phyloP scores from a whole-genome alignment of 2,888 invertebrate species.

The Tachystola acroxantha region DNA sequence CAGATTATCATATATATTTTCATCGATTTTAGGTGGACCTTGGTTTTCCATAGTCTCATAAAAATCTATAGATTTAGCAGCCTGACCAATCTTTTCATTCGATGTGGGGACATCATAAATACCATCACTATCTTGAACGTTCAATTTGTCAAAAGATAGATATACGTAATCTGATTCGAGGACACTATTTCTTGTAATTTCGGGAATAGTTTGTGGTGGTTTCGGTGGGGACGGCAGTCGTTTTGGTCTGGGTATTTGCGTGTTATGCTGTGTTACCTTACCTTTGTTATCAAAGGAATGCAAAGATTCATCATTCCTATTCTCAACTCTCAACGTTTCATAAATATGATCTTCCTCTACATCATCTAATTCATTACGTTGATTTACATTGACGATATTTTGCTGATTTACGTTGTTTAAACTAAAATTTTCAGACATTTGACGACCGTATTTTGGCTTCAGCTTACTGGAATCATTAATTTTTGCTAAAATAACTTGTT shows the following conservation, averaged over 20 bases:
- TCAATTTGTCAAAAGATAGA: conserved; percentile 62
- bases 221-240: conserved; percentile 55
- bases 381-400: conserved; percentile 21
- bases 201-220: conserved; percentile 20
- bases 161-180: conserved; percentile 73
- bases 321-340: conserved; percentile 75
- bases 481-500: conserved; percentile 66
- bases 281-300: conserved; percentile 47
- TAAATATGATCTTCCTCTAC: conserved; percentile 79
- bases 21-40: conserved; percentile 28
- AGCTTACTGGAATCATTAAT: conserved; percentile 42
- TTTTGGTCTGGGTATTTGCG: conserved; percentile 43
- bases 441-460: conserved; percentile 55
- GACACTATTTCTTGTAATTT: conserved; percentile 43
- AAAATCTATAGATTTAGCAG: conserved; percentile 33
- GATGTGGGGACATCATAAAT: conserved; percentile 67
- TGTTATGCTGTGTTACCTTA: conserved; percentile 49
- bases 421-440: conserved; percentile 55
- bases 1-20: conserved; percentile 60
- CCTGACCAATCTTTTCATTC: conserved; percentile 43
- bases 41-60: conserved; percentile 59
- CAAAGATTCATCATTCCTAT: conserved; percentile 41
- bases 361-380: conserved; percentile 34
- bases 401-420: conserved; percentile 27
- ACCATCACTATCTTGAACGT: conserved; percentile 46